A percentile compares a stretch with the other conserved stretches of the same genome.
These are phyloP conservation scores for Euleptes europaea DNA, from an alignment of 2,113 vertebrate species.

Conservation along the genomic window DNA sequence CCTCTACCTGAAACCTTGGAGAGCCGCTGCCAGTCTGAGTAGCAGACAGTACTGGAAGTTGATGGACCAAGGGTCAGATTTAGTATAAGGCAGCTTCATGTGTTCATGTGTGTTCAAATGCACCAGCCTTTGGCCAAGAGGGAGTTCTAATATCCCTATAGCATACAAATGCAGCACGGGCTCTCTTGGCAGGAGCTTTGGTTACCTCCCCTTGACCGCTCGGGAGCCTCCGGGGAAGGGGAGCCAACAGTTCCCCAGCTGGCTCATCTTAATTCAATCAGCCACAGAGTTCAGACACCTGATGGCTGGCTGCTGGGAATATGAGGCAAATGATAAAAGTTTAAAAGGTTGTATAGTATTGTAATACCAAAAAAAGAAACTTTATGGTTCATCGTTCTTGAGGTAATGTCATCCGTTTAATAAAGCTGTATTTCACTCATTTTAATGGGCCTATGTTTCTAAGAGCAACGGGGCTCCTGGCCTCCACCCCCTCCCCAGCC, in stretches of 20 bases:
- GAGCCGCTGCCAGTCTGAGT: no score
- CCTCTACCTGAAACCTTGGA: no score
- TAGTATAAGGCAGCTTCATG: no score
- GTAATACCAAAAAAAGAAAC: constrained; percentile 67
- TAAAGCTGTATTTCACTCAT: constrained; percentile 71
- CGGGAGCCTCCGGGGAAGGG: neutral
- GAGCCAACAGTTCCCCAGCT: constrained; percentile 11
- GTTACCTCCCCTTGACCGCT: neutral
- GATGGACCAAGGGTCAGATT: no score
- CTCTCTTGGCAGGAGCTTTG: neutral
- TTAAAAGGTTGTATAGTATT: constrained; percentile 59
- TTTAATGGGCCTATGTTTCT: constrained; percentile 73
- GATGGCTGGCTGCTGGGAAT: constrained; percentile 31
- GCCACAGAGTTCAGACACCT: constrained; percentile 61
- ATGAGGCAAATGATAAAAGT: constrained; percentile 66
- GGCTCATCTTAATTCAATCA: constrained; percentile 40
- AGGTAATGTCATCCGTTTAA: constrained; percentile 73
- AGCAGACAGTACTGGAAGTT: no score
- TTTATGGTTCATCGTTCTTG: constrained; percentile 74
- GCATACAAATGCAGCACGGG: neutral
- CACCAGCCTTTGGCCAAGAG: neutral
- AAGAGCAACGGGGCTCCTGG: constrained; percentile 44
- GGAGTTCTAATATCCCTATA: neutral
- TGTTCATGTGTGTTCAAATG: neutral
- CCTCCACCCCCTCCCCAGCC: constrained; percentile 17